Conservation (phyloP, 2,113 vertebrate species). For the Tyrannus savana region DNA sequence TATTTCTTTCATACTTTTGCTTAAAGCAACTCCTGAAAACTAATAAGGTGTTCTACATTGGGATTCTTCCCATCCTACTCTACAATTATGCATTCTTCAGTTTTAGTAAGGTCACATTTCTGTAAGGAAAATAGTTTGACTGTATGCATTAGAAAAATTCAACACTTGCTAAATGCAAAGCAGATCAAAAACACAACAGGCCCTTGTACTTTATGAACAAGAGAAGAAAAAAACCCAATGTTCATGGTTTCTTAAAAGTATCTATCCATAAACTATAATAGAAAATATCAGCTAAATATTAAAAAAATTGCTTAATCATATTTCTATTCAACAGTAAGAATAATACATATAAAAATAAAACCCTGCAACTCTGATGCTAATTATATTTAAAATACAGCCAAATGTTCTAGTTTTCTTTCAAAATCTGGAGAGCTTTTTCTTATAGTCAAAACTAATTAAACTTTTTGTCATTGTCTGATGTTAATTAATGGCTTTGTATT, state of each 20-base stretch:
- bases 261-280: background rate
- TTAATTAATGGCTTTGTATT: background rate
- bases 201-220: background rate
- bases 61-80: background rate
- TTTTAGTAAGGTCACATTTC: background rate
- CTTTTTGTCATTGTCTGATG: background rate
- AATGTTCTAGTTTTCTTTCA: background rate
- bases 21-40: background rate
- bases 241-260: background rate
- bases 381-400: background rate
- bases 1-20: background rate
- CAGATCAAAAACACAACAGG: background rate
- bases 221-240: background rate
- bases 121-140: background rate
- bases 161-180: background rate
- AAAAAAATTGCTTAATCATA: background rate
- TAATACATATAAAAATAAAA: background rate
- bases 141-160: background rate
- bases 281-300: background rate
- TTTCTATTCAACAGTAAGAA: background rate
- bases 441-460: background rate
- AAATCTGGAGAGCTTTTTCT: background rate
- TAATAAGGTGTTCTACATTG: background rate
- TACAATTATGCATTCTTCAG: background rate
- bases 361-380: background rate